Base-by-base conservation (phyloP, 2,797 vertebrate species). In the Sus cebifrons region DNA sequence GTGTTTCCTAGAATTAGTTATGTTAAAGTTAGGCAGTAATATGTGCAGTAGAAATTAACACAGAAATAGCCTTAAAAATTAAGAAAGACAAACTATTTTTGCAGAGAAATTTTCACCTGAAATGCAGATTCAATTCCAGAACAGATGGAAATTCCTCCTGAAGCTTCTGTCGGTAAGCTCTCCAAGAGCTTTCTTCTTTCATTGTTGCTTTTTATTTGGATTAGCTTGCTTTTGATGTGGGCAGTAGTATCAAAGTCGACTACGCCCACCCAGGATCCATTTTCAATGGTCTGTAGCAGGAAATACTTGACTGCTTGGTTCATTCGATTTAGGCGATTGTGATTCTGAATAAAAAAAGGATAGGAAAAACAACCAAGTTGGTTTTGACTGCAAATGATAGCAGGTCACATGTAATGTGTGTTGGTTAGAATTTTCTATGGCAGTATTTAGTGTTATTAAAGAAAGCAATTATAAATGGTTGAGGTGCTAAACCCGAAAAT, bases 121-220 rank as follows among this genome's bases (percentile, higher is more conserved):
- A 99, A 97, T 94, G 97, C 98, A 87, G 6, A 0, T 8, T 0
- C 0, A 54, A 99, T 90, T 68, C 98, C 99, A 44, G 23, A 3
- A 86, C 99, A 99, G 71, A 99, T 98, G 10, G 71, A 65, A 36
- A 98, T 99, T 40, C 68, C 70, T 84, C 98, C 98, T 12, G 0
- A 0, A 56, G 98, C 94, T 21, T 0, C 0, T 20, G 1, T 88
- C 74, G 99, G 98, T 56, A 99, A 96, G 2, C 0, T 3, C 0
- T 2, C 0, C 36, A 97, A 2, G 11, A 99, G 98, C 2, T 7
- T 1, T 3, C 94, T 40, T 78, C 98, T 97, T 32, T 95, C 77
- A 0, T 21, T 3, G 0, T 83, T 70, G 58, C 49, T 79, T 21
- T 44, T 79, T 87, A 99, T 98, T 96, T 97, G 92, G 92, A 87